phyloP scores from a whole-genome alignment of 2,113 vertebrate genomes.

The Saimiri boliviensis region DNA sequence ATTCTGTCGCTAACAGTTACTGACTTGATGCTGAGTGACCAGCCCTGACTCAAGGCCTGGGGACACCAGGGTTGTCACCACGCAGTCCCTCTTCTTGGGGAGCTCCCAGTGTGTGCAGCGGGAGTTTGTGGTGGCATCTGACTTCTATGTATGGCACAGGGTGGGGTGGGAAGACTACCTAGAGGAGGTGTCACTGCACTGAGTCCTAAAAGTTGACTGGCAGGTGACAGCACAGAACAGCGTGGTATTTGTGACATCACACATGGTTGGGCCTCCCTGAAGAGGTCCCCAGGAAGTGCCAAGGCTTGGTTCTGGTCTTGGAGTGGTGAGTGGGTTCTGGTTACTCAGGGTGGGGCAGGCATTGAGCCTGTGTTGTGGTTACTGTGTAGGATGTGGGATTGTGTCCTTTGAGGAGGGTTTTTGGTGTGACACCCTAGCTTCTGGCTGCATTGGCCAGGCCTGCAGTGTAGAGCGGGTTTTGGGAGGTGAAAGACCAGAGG shows the following conservation, averaged over 20 bases:
- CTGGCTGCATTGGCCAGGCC: not conserved
- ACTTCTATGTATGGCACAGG: fast-evolving
- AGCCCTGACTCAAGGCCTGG: not conserved
- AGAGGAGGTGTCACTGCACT: not conserved
- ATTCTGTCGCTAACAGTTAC: fast-evolving
- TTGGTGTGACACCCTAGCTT: not conserved
- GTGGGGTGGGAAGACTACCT: not conserved
- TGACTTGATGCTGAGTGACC: fast-evolving
- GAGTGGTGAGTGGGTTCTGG: not conserved
- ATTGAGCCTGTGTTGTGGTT: fast-evolving
- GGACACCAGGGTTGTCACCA: not conserved
- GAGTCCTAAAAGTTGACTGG: not conserved
- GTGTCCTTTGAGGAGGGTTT: not conserved
- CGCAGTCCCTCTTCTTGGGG: not conserved
- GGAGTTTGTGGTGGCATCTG: not conserved
- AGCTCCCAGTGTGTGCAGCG: not conserved
- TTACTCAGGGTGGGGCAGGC: not conserved
- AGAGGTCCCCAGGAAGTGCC: not conserved
- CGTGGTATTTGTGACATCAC: fast-evolving
- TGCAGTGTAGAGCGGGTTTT: fast-evolving
- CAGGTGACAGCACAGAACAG: fast-evolving
- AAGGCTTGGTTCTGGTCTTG: not conserved
- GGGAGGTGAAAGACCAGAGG: not conserved
- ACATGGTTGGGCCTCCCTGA: not conserved
- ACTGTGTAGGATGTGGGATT: not conserved